Evolutionary conservation across 2,888 invertebrate species (phyloP).

Genomic region (Argynnis bischoffii): DNA sequence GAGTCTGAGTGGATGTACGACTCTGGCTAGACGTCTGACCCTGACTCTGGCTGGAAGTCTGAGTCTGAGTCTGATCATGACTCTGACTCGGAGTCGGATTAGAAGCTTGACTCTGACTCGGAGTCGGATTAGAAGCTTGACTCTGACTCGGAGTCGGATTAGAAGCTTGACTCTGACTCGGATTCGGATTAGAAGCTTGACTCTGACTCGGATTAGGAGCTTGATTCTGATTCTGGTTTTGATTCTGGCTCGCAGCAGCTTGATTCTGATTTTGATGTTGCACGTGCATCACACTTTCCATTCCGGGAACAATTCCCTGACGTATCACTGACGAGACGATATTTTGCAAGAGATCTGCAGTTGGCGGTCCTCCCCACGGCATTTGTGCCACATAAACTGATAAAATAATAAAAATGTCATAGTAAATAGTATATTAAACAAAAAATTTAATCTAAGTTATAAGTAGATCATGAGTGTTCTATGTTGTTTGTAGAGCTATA

Average conservation of each 20-base stretch:
- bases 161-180: too few species aligned
- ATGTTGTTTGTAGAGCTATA: background rate
- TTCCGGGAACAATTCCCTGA: conserved; percentile 53
- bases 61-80: background rate
- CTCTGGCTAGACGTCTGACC: background rate
- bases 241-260: background rate
- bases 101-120: background rate
- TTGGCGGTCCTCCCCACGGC: conserved; percentile 54
- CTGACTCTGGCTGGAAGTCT: background rate
- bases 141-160: background rate
- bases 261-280: conserved; percentile 31
- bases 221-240: background rate
- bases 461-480: too few species aligned
- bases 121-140: too few species aligned
- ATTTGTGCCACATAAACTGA: conserved; percentile 55
- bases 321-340: conserved; percentile 58
- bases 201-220: background rate
- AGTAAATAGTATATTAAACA: background rate
- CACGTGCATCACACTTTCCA: conserved; percentile 48
- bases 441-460: too few species aligned
- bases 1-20: background rate
- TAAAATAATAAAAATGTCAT: conserved; percentile 11
- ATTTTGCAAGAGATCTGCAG: conserved; percentile 57
- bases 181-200: background rate
- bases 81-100: background rate